Conservation (phyloP, 30 jellyfish, hydroid and myxozoan species). For the Mastigias papua region DNA sequence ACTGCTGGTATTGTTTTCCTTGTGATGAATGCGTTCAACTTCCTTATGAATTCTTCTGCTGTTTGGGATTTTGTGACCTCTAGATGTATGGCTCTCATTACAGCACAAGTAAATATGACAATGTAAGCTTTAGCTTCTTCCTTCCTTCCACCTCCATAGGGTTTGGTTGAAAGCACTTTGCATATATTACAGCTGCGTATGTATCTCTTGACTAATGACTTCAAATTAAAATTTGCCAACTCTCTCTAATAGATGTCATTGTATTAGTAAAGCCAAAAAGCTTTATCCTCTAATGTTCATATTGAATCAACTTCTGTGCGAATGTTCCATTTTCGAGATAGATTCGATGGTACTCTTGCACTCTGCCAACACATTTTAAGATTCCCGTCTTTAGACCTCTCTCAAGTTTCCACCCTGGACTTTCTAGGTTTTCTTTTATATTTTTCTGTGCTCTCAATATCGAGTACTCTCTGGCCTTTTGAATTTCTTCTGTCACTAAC, state of each 20-base stretch:
- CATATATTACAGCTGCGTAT: conserved; percentile 48
- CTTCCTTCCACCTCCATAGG: conserved; percentile 38
- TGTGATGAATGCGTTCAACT: conserved; percentile 45
- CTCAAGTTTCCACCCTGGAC: conserved; percentile 59
- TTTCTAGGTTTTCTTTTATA: conserved; percentile 2
- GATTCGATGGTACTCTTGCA: conserved; percentile 53
- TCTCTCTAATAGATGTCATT: conserved; percentile 70
- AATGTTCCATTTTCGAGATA: conserved; percentile 49
- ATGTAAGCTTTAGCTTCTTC: conserved; percentile 57
- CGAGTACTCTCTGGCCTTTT: conserved; percentile 37
- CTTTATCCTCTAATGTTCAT: conserved; percentile 52
- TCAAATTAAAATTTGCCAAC: conserved; percentile 24
- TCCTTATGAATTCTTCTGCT: conserved; percentile 48
- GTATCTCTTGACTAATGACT: conserved; percentile 35
- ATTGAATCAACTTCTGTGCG: conserved; percentile 34
- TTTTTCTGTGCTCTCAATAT: conserved; percentile 35
- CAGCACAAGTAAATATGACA: conserved; percentile 62
- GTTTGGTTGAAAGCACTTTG: conserved; percentile 61
- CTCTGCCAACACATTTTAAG: conserved; percentile 38
- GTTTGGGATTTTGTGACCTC: conserved; percentile 57
- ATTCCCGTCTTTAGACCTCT: conserved; percentile 49
- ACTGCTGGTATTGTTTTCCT: conserved; percentile 37
- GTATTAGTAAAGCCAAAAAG: conserved; percentile 55
- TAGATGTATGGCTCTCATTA: conserved; percentile 55
- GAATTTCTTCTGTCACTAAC: conserved; percentile 49